Conservation (phyloP, 2,113 vertebrate species). For the Gymnocephalus cernua region DNA sequence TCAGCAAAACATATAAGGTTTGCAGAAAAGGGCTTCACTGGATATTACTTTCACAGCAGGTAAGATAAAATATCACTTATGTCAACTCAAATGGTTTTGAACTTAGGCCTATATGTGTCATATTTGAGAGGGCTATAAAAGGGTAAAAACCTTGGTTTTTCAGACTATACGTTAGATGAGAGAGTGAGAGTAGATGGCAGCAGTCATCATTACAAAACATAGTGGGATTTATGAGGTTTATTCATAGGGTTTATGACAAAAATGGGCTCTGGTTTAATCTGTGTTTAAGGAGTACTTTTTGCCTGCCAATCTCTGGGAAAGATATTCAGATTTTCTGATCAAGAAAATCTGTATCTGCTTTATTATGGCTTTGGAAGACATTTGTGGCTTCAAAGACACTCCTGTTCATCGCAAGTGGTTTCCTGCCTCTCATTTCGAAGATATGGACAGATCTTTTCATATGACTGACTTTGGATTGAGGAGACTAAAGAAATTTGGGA, state of each 20-base stretch:
- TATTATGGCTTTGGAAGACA: conserved; percentile 86
- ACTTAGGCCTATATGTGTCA: conserved; percentile 20
- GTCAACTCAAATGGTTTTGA: conserved; percentile 22
- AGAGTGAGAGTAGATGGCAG: neutral
- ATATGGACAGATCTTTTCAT: conserved; percentile 19
- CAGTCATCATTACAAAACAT: neutral
- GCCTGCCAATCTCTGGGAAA: neutral
- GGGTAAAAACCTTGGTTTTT: neutral
- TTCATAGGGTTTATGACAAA: neutral
- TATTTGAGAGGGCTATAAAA: conserved; percentile 64
- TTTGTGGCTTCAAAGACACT: conserved; percentile 76
- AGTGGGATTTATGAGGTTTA: neutral
- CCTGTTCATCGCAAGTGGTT: conserved; percentile 24
- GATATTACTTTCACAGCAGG: conserved; percentile 66
- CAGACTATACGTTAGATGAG: neutral
- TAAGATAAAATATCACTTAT: conserved; percentile 64
- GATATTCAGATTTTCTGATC: conserved; percentile 9
- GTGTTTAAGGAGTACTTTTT: conserved; percentile 20
- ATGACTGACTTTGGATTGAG: conserved; percentile 27
- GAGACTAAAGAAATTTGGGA: conserved; percentile 11
- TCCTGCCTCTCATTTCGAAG: conserved; percentile 43
- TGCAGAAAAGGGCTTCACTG: conserved; percentile 73
- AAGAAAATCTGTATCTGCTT: conserved; percentile 21
- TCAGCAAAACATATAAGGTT: conserved; percentile 27
- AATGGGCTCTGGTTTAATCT: conserved; percentile 29